phyloP scores from a whole-genome alignment of 2,113 vertebrate genomes.

The Stigmatopora nigra region DNA sequence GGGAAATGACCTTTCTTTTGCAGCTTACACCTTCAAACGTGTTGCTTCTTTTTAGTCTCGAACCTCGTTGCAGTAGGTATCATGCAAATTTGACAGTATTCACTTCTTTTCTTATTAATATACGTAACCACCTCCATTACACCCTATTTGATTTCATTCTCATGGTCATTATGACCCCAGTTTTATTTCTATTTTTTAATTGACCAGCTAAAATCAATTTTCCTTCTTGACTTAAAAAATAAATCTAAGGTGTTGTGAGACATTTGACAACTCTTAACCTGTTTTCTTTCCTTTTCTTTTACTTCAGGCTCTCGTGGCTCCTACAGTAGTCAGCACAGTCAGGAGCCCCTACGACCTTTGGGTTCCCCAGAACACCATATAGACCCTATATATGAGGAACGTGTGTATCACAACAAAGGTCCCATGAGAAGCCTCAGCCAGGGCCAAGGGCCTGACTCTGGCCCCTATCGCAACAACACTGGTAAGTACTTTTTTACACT shows the following conservation, averaged over 20 bases:
- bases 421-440: slow-evolving; percentile 96
- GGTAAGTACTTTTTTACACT: slow-evolving; percentile 64
- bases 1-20: not conserved
- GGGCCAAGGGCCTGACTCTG: slow-evolving; percentile 85
- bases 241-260: not conserved
- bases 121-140: not conserved
- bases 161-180: not conserved
- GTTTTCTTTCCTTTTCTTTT: not conserved
- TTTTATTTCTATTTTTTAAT: not conserved
- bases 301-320: slow-evolving; percentile 84
- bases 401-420: slow-evolving; percentile 95
- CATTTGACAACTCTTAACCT: not conserved
- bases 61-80: not conserved
- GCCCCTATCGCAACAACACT: slow-evolving; percentile 90
- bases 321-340: slow-evolving; percentile 93
- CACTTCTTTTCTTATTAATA: slow-evolving; percentile 1
- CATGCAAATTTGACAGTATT: not conserved
- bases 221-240: slow-evolving; percentile 1
- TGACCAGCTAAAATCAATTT: not conserved
- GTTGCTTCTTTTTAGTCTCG: not conserved
- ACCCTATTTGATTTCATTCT: slow-evolving; percentile 7
- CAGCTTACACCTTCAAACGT: not conserved
- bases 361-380: slow-evolving; percentile 96
- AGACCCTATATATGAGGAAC: slow-evolving; percentile 96
- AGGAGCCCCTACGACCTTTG: slow-evolving; percentile 85